Evolutionary conservation across 2,888 invertebrate genomes (phyloP), one percentile per base, ranked within the genome.

Genomic region (Allygus modestus): DNA sequence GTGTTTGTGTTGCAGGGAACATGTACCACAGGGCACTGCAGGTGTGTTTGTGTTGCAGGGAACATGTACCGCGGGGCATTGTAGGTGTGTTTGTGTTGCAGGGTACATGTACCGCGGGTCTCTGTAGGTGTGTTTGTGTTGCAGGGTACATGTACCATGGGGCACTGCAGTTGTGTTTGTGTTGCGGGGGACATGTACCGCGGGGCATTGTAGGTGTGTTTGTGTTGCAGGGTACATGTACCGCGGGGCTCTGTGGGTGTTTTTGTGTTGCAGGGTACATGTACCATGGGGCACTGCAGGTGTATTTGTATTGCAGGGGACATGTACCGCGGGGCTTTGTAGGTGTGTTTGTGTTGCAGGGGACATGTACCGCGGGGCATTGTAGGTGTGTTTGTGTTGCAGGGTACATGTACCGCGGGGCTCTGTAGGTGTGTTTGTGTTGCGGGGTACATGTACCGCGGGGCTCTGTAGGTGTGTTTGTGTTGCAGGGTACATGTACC

Each of bases 61-160:
- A 98, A 99, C 90, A 96, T 99, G 97, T 99, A 37, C 37, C 5
- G 37, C 4, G 37, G 5, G 5, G 37, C 5, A 37, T 37, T 37
- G 37, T 37, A n/a, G 37, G 37, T 37, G 37, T 37, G 37, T 37
- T n/a, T 37, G 37, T 37, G 84, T 87, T 89, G 54, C 88, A 94
- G 94, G 92, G 0, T 98, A 99, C 90, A 96, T 99, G 97, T 99
- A 97, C 37, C 37, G 37, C 9, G 37, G 37, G 37, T 4, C n/a
- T n/a, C n/a, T 7, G 37, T 37, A 9, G 9, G 5, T 37, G 37
- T 37, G 37, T 4, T n/a, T 37, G 37, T 37, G 84, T 87, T 89
- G 54, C 88, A 94, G 94, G 92, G 0, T 98, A 99, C 90, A 96
- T 99, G 97, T 99, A 97, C 37, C 37, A 9, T 37, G 37, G 37